Percentiles rank a stretch among this genome's conserved stretches.
phyloP scores from a whole-genome alignment of 2,113 vertebrate species.

The Zapornia atra region DNA sequence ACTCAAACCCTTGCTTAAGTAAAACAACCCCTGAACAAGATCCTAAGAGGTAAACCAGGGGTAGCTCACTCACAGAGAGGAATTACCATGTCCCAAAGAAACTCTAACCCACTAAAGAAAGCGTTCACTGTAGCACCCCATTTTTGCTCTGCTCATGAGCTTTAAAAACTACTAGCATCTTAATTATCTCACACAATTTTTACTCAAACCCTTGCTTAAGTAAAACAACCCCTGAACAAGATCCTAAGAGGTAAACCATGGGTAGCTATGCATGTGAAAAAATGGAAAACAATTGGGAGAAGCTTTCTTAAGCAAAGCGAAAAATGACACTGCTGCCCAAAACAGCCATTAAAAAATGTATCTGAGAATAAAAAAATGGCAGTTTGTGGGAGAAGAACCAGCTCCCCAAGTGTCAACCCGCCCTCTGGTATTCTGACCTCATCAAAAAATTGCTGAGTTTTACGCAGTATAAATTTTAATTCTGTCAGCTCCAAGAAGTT shows the following conservation, averaged over 20 bases:
- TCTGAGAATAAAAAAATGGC: slow-evolving; percentile 66
- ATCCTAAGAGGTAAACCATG: slow-evolving; percentile 12
- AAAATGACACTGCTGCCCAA: slow-evolving; percentile 49
- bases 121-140: fast-evolving
- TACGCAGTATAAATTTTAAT: slow-evolving; percentile 96
- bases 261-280: slow-evolving; percentile 46
- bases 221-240: neutral
- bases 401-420: slow-evolving; percentile 33
- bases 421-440: slow-evolving; percentile 86
- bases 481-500: slow-evolving; percentile 98
- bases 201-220: neutral
- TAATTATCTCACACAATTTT: neutral
- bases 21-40: neutral
- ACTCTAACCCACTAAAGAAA: neutral
- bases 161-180: neutral
- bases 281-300: slow-evolving; percentile 55
- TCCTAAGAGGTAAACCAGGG: slow-evolving; percentile 6
- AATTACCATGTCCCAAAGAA: fast-evolving
- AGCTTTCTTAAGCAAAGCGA: slow-evolving; percentile 58
- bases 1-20: neutral
- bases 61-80: neutral
- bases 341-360: slow-evolving; percentile 67
- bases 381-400: slow-evolving; percentile 5
- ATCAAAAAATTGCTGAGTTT: slow-evolving; percentile 98
- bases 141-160: neutral